Conservation (phyloP, 2,888 invertebrate species). For the Eristalis pertinax region DNA sequence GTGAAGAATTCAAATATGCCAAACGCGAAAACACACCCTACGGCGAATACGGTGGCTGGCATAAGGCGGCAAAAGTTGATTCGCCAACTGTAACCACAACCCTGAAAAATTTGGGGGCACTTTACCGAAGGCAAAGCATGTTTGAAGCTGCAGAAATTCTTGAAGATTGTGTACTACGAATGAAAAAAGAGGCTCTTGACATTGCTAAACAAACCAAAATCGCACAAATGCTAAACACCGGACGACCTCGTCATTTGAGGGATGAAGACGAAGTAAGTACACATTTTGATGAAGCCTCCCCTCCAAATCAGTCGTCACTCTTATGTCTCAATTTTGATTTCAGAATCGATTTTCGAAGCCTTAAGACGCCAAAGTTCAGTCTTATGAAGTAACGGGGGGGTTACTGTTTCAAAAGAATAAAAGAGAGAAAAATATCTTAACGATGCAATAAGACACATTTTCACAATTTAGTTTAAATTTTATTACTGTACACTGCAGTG, state of each 20-base stretch:
- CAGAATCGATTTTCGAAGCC: constrained; percentile 63
- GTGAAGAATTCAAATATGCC: constrained; percentile 96
- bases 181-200: constrained; percentile 97
- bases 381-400: not conserved
- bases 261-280: constrained; percentile 78
- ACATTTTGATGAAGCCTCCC: not conserved
- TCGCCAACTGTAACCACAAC: constrained; percentile 99
- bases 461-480: constrained; percentile 34
- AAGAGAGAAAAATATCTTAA: constrained; percentile 27
- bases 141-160: constrained; percentile 99
- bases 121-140: constrained; percentile 99
- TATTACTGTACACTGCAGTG: constrained; percentile 36
- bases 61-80: constrained; percentile 98
- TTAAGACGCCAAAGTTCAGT: constrained; percentile 25
- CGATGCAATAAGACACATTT: constrained; percentile 46
- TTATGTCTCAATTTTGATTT: constrained; percentile 1
- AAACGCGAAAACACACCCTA: constrained; percentile 95
- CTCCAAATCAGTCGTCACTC: not conserved
- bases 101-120: constrained; percentile 97
- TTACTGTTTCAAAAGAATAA: constrained; percentile 10
- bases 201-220: constrained; percentile 95
- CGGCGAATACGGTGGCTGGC: constrained; percentile 95
- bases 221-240: constrained; percentile 86
- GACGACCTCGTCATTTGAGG: constrained; percentile 83
- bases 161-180: constrained; percentile 98